These are phyloP conservation scores for Amblyjoppa proteus DNA, from an alignment of 2,888 invertebrate genomes.

Conservation along the genomic window DNA sequence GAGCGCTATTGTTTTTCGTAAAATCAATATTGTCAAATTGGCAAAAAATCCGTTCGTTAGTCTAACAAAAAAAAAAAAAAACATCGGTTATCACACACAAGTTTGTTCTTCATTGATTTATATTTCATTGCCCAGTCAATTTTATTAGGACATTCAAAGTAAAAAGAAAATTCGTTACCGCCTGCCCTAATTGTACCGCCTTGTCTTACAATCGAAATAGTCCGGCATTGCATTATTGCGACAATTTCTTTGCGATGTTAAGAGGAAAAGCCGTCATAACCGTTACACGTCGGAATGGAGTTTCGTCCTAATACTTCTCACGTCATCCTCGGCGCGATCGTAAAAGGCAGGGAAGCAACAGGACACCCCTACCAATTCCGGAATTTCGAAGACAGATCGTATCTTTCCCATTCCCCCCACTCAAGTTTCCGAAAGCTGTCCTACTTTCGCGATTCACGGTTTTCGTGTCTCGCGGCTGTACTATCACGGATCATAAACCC, in stretches of 20 bases:
- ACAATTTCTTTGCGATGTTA: neutral
- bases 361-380: slow-evolving; percentile 23
- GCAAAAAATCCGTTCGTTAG: no score
- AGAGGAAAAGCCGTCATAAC: neutral
- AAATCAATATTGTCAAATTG: no score
- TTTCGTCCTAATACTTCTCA: neutral
- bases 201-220: no score
- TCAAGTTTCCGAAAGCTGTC: neutral
- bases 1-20: no score
- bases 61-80: no score
- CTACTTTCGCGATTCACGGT: neutral
- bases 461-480: slow-evolving; percentile 8
- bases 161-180: no score
- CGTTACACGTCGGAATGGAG: neutral
- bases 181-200: no score
- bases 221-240: neutral
- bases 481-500: neutral
- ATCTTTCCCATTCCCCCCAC: neutral
- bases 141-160: no score
- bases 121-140: no score
- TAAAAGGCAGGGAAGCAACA: slow-evolving; percentile 31
- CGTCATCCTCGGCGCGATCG: neutral
- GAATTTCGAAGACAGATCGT: slow-evolving; percentile 15
- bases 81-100: no score
- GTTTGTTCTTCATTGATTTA: no score